A percentile compares a stretch with the other conserved stretches of the same genome.
Evolutionary conservation across 2,797 vertebrate genomes (phyloP).

Genomic region (Sciurus vulgaris): DNA sequence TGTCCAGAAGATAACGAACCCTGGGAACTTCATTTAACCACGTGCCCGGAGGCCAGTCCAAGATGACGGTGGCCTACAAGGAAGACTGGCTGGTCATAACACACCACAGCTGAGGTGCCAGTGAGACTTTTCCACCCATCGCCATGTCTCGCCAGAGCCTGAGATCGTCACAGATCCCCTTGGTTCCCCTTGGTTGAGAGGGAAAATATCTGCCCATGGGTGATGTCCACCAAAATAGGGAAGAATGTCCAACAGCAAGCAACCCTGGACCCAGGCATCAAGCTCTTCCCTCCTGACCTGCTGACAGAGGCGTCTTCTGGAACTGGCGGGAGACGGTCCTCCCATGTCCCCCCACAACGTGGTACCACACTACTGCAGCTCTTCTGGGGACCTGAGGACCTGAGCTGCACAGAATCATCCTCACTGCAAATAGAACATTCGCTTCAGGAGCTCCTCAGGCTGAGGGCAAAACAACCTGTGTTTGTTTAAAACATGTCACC

Average conservation of each 20-base stretch:
- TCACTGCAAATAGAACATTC: slow-evolving; percentile 77
- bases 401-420: slow-evolving; percentile 22
- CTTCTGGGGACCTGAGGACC: neutral
- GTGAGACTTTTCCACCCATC: neutral
- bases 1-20: neutral
- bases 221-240: neutral
- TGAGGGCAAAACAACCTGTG: slow-evolving; percentile 78
- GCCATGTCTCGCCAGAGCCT: no score
- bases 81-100: neutral
- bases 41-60: neutral
- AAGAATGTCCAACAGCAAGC: neutral
- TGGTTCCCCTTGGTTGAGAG: neutral
- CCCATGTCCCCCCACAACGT: neutral
- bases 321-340: no score
- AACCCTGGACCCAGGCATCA: neutral
- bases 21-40: neutral
- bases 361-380: neutral
- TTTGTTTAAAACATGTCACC: slow-evolving; percentile 77
- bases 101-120: neutral
- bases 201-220: neutral
- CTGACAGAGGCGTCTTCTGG: neutral
- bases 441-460: slow-evolving; percentile 77
- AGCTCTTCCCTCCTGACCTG: neutral
- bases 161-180: no score
- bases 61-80: neutral